Conservation (phyloP, 2,113 vertebrate genomes). For the Micromys minutus region DNA sequence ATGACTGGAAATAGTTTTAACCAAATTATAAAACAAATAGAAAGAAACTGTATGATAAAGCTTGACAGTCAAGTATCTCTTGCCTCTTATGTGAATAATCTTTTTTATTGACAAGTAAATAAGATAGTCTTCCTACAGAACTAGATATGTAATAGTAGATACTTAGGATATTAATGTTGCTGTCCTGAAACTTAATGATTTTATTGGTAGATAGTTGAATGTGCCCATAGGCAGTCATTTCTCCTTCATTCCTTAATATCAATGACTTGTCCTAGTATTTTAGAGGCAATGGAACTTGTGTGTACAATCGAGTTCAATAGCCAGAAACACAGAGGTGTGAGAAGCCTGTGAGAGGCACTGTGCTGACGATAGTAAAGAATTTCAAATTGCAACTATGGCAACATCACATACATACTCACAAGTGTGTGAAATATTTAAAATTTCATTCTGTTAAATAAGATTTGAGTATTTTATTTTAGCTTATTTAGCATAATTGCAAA, state of each 20-base stretch:
- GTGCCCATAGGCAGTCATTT: neutral
- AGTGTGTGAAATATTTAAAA: neutral
- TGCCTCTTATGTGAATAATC: neutral
- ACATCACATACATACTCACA: neutral
- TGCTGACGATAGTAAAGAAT: neutral
- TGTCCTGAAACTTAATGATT: neutral
- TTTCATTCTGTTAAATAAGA: neutral
- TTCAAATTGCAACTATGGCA: neutral
- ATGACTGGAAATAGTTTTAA: neutral
- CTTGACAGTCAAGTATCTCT: neutral
- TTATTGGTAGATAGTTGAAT: neutral
- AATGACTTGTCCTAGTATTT: fast-evolving
- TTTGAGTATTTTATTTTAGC: neutral
- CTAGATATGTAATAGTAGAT: neutral
- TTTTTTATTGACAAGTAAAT: neutral
- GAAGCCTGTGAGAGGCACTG: neutral
- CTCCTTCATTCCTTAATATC: neutral
- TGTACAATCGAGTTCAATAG: neutral
- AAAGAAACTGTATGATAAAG: neutral
- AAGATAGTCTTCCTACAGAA: neutral
- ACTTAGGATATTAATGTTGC: neutral
- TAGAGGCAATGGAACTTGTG: neutral
- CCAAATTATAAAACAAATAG: neutral
- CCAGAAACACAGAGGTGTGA: fast-evolving
- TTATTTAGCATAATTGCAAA: neutral